Base-by-base conservation (phyloP, 2,888 invertebrate species). In the Drosophila setosimentum region DNA sequence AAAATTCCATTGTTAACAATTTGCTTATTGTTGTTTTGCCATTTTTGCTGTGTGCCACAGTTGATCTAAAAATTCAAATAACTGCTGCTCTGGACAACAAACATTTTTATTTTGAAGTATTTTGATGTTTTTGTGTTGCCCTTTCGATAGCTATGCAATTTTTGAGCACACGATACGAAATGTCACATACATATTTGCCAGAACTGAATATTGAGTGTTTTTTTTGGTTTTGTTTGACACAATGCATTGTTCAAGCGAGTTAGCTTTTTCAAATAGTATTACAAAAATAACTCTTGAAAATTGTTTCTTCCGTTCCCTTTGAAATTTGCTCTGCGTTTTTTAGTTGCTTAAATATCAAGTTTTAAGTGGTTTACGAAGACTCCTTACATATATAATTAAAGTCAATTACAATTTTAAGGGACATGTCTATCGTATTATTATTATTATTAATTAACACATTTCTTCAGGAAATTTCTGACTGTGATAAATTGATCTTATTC, bases 1-100 rank as follows among this genome's bases (percentile, higher is more conserved):
- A 59, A 59, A 60, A 40, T 69, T 58, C 45, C 68, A 53, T 27
- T 58, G 57, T 29, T 45, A 11, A 21, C 45, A 49, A n/a, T 68
- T 8, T 8, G 13, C 27, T 33, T 27, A 35, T 45, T 30, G 21
- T 59, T 50, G 59, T 13, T 21, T 21, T 18, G 30, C 18, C n/a
- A 33, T 29, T 32, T 27, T 40, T 32, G 27, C 21, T 3, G 33
- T 32, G n/a, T 8, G 27, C 42, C 3, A n/a, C 5, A 33, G 21
- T 35, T 18, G 29, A 60, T 49, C 35, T 30, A n/a, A 40, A 40
- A 21, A 29, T 16, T 8, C 4, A n/a, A 8, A 16, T n/a, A 55
- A n/a, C 29, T 57, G 40, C 29, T 29, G 29, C 29, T 10, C n/a
- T 37, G 27, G 8, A 29, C 13, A n/a, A 57, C 30, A 21, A n/a